phyloP scores from a whole-genome alignment of 2,888 invertebrate species.

The Smittia sp. region DNA sequence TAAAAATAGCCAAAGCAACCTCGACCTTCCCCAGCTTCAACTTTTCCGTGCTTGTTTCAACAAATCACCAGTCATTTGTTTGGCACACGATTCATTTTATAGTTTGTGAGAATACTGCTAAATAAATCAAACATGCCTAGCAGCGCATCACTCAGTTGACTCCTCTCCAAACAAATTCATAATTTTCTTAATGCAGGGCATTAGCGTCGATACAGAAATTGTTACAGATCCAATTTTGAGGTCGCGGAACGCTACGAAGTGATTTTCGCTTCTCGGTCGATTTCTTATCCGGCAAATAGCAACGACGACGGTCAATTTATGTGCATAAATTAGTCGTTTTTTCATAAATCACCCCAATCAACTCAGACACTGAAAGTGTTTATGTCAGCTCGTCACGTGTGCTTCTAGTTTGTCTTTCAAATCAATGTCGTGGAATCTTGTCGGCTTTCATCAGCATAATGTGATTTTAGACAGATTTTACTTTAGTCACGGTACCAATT shows the following conservation, averaged over 20 bases:
- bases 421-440: background rate
- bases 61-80: too few relatives aligned
- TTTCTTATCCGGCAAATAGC: background rate
- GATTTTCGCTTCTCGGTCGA: background rate
- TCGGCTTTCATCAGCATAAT: background rate
- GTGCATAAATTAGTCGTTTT: background rate
- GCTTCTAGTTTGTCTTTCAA: background rate
- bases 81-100: too few relatives aligned
- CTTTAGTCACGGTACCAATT: background rate
- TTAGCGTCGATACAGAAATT: background rate
- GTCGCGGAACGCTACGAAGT: background rate
- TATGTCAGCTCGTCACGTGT: constrained; percentile 3
- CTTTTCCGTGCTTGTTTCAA: too few relatives aligned
- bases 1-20: background rate
- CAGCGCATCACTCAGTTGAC: too few relatives aligned
- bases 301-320: background rate
- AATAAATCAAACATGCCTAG: too few relatives aligned
- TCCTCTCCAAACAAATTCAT: background rate
- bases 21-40: background rate
- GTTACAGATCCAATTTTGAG: background rate
- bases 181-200: background rate
- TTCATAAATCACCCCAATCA: background rate
- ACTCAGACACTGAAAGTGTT: background rate
- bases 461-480: background rate
- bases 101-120: too few relatives aligned